A percentile compares a stretch with the other conserved stretches of the same genome.
Conservation (phyloP, 2,888 invertebrate genomes). For the Andrena hattorfiana region DNA sequence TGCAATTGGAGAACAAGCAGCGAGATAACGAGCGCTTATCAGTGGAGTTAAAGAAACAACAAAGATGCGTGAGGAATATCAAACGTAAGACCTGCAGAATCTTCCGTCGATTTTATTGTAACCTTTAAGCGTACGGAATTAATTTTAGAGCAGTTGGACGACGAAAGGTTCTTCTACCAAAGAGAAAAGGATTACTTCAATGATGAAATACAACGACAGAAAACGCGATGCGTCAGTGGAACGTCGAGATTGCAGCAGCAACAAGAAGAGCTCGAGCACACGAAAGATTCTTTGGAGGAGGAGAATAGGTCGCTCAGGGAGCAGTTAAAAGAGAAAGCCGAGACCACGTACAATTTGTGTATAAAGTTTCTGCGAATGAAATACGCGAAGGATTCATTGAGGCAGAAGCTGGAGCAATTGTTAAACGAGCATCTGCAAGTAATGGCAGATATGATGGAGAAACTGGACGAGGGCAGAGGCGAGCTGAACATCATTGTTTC, state of each 20-base stretch:
- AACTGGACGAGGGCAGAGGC: slow-evolving; percentile 76
- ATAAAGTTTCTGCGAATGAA: slow-evolving; percentile 79
- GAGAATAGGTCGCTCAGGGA: slow-evolving; percentile 71
- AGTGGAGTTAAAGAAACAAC: slow-evolving; percentile 85
- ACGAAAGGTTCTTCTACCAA: slow-evolving; percentile 86
- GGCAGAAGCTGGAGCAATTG: slow-evolving; percentile 73
- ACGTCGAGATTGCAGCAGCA: slow-evolving; percentile 63
- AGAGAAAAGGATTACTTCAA: slow-evolving; percentile 87
- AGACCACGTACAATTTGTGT: slow-evolving; percentile 75
- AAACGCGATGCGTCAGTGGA: slow-evolving; percentile 72
- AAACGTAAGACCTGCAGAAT: slow-evolving; percentile 76
- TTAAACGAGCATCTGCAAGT: slow-evolving; percentile 74
- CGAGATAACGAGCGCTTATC: slow-evolving; percentile 86
- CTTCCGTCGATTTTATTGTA: not conserved
- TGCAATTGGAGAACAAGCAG: slow-evolving; percentile 85
- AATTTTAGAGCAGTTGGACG: slow-evolving; percentile 85
- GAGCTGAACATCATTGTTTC: slow-evolving; percentile 77
- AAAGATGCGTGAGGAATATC: slow-evolving; percentile 85
- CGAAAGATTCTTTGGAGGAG: slow-evolving; percentile 61
- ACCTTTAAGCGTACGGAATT: slow-evolving; percentile 45
- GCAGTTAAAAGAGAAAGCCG: slow-evolving; percentile 70
- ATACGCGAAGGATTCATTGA: slow-evolving; percentile 73
- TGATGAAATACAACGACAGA: slow-evolving; percentile 85
- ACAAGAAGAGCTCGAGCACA: slow-evolving; percentile 61
- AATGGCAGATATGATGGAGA: slow-evolving; percentile 80